Base-by-base conservation (phyloP, 2,888 invertebrate genomes). In the Argyra leucocephala region DNA sequence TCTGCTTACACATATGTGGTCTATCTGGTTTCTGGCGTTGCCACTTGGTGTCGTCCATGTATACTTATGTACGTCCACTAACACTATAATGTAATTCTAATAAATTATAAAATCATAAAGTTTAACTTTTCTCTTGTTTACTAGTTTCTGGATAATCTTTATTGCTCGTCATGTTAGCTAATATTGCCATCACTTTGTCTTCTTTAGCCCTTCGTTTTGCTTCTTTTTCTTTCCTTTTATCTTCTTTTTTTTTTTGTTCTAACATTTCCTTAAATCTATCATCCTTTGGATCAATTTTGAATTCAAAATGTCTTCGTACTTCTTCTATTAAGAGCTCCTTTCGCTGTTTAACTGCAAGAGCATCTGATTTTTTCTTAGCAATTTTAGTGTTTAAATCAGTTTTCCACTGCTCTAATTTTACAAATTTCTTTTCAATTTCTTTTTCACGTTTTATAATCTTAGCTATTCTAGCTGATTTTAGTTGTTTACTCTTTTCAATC, bases 271-370 rank as follows among this genome's bases (percentile, higher is more conserved):
- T 88, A 80, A 96, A 94, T 66, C 86, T 83, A 31, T 91, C 91
- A 75, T 93, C 94, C 5, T 84, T 83, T 0, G 89, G 86, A 77
- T 93, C 91, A 36, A 96, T 83, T 68, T 86, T 89, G 75, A 89
- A 94, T 1, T 95, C 95, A 76, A 96, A 92, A 76, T 93, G 90
- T 70, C 90, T 82, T 67, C 90, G 83, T 0, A 96, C 91, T 80
- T 95, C 93, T 74, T 92, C 91, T n/a, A 96, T 85, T 6, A 93
- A 75, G 26, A 86, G 84, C 72, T 93, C 91, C 76, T 88, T 91
- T 12, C 74, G 72, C 24, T 75, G 69, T 48, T 75, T 78, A 0
- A 76, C 77, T 1, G 74, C 74, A 37, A 70, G 59, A 0, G 78
- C 75, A 57, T 78, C 88, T 0, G 81, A 81, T 72, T 85, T 82